phyloP scores from a whole-genome alignment of 1,140 invertebrate species.

The Pemphigus obesinymphae region DNA sequence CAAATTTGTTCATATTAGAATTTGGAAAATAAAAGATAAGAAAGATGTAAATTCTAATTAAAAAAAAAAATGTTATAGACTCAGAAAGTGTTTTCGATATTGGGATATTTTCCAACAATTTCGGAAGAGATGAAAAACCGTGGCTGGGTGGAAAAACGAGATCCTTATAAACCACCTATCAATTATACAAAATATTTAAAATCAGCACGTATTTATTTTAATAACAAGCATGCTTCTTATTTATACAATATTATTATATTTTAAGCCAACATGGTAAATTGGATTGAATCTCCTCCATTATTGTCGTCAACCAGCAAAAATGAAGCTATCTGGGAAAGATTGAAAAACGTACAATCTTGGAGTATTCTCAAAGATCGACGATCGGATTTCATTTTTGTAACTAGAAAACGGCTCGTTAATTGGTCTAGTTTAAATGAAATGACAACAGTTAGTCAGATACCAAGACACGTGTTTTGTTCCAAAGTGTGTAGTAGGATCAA shows the following conservation, averaged over 20 bases:
- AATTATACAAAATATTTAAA: constrained; percentile 9
- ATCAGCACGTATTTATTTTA: neutral
- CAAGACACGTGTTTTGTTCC: neutral
- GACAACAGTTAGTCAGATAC: constrained; percentile 1
- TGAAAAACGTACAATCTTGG: neutral
- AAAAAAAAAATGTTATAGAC: no score
- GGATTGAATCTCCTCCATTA: neutral
- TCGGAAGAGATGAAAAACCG: constrained; percentile 44
- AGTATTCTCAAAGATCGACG: neutral
- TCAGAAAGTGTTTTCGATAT: constrained; percentile 46
- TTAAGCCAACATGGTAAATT: neutral
- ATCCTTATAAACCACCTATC: constrained; percentile 33
- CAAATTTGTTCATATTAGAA: no score
- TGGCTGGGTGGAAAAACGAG: constrained; percentile 47
- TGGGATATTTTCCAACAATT: constrained; percentile 46
- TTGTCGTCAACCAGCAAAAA: neutral
- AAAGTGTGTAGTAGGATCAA: neutral
- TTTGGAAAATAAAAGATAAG: no score
- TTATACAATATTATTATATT: neutral
- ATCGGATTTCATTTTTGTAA: constrained; percentile 6
- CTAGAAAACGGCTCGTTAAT: neutral
- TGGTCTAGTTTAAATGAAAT: neutral
- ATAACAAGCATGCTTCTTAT: neutral
- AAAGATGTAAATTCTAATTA: no score
- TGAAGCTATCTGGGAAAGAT: neutral